Conservation (phyloP, 30 jellyfish, hydroid and myxozoan species). For the Rhopilema esculentum region DNA sequence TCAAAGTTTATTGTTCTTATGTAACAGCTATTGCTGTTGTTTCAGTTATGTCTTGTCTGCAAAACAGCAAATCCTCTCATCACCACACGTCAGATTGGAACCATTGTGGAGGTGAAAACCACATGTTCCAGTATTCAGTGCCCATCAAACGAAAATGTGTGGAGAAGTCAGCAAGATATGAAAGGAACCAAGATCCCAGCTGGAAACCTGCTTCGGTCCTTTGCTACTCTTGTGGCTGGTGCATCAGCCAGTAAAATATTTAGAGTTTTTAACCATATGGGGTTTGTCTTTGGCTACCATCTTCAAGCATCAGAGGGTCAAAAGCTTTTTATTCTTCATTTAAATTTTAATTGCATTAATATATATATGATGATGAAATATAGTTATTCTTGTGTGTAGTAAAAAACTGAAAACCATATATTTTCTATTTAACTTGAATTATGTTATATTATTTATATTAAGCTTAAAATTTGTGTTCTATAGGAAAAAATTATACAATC, state of each 20-base stretch:
- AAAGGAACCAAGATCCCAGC: slow-evolving; percentile 51
- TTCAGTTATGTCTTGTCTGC: slow-evolving; percentile 45
- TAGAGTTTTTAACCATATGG: slow-evolving; percentile 15
- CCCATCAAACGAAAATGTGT: slow-evolving; percentile 3
- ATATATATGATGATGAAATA: neutral
- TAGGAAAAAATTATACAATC: slow-evolving; percentile 39
- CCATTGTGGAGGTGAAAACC: too few relatives aligned
- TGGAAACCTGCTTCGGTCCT: slow-evolving; percentile 38
- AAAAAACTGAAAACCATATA: neutral
- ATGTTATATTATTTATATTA: too few relatives aligned
- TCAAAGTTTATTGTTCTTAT: slow-evolving; percentile 27
- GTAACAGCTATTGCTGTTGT: slow-evolving; percentile 18
- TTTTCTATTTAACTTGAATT: too few relatives aligned
- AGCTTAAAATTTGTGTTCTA: too few relatives aligned
- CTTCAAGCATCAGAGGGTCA: slow-evolving; percentile 58
- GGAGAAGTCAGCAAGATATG: slow-evolving; percentile 52
- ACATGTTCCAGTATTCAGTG: slow-evolving; percentile 12
- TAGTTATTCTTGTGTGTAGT: too few relatives aligned
- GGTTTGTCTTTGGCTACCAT: slow-evolving; percentile 21
- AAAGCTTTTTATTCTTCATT: neutral
- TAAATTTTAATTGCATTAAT: too few relatives aligned
- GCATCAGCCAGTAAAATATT: slow-evolving; percentile 28
- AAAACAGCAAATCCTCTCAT: slow-evolving; percentile 12
- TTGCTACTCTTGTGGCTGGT: slow-evolving; percentile 37
- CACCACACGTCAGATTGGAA: neutral